phyloP scores from a whole-genome alignment of 1,140 invertebrate species.

The Ooceraea biroi region DNA sequence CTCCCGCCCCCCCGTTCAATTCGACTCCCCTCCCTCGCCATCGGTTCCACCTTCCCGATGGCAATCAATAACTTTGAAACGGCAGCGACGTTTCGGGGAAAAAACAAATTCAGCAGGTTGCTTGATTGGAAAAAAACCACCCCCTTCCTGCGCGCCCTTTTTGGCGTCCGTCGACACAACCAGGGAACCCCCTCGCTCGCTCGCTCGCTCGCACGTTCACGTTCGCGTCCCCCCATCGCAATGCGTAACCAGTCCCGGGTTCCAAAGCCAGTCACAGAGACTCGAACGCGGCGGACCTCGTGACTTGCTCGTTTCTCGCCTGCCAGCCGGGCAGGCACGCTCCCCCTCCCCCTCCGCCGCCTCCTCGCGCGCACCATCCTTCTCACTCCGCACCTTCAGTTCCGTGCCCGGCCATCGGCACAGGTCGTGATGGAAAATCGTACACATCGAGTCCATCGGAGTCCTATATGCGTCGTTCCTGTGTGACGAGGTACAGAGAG shows the following conservation, averaged over 20 bases:
- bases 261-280: constrained; percentile 44
- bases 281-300: constrained; percentile 59
- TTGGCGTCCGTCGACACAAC: constrained; percentile 56
- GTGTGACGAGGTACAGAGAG: constrained; percentile 64
- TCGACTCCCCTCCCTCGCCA: constrained; percentile 50
- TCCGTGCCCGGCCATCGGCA: constrained; percentile 27
- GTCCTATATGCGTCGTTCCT: constrained; percentile 59
- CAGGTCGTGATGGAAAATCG: constrained; percentile 69
- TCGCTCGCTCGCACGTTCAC: constrained; percentile 56
- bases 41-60: constrained; percentile 71
- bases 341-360: constrained; percentile 19
- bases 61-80: constrained; percentile 86
- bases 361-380: neutral
- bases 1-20: constrained; percentile 47
- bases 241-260: constrained; percentile 59
- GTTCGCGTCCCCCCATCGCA: constrained; percentile 35
- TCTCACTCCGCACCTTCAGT: constrained; percentile 48
- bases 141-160: constrained; percentile 38
- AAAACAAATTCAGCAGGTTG: constrained; percentile 86
- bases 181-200: constrained; percentile 48
- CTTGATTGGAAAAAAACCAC: constrained; percentile 85
- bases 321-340: constrained; percentile 34
- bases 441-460: constrained; percentile 61
- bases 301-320: constrained; percentile 66
- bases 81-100: constrained; percentile 83